A percentile compares a stretch with the other conserved stretches of the same genome.
Evolutionary conservation across 2,888 invertebrate genomes (phyloP).

Genomic region (Leucophora obtusa): DNA sequence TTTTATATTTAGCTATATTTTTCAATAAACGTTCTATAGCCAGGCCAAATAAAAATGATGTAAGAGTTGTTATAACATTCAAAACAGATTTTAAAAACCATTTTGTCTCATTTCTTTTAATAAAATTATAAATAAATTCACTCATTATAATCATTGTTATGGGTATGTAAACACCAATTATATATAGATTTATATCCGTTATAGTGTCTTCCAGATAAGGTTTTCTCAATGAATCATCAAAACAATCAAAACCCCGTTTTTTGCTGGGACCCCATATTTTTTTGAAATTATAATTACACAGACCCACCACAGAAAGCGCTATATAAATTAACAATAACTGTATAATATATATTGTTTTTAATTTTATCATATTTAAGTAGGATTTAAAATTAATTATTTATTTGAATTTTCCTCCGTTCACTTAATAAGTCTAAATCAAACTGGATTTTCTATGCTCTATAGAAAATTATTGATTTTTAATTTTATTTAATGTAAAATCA

Average conservation of each 20-base stretch:
- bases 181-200: conserved; percentile 51
- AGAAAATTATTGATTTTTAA: too few species aligned
- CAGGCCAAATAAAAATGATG: conserved; percentile 68
- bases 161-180: conserved; percentile 64
- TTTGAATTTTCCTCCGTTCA: not conserved
- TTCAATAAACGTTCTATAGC: conserved; percentile 63
- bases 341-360: conserved; percentile 23
- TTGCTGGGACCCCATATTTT: conserved; percentile 2
- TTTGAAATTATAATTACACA: conserved; percentile 26
- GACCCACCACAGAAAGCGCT: not conserved
- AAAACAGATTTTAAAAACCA: too few species aligned
- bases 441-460: not conserved
- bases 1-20: conserved; percentile 64
- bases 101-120: not conserved
- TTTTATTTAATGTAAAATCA: too few species aligned
- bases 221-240: conserved; percentile 70
- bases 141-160: conserved; percentile 57
- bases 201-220: conserved; percentile 69
- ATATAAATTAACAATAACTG: conserved; percentile 21
- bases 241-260: conserved; percentile 72
- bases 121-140: conserved; percentile 23
- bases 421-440: not conserved
- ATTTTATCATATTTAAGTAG: conserved; percentile 25
- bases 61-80: conserved; percentile 26
- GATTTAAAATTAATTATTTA: not conserved